Evolutionary conservation across 1,140 invertebrate species (phyloP).

Genomic region (Zeugodacus cucurbitae): DNA sequence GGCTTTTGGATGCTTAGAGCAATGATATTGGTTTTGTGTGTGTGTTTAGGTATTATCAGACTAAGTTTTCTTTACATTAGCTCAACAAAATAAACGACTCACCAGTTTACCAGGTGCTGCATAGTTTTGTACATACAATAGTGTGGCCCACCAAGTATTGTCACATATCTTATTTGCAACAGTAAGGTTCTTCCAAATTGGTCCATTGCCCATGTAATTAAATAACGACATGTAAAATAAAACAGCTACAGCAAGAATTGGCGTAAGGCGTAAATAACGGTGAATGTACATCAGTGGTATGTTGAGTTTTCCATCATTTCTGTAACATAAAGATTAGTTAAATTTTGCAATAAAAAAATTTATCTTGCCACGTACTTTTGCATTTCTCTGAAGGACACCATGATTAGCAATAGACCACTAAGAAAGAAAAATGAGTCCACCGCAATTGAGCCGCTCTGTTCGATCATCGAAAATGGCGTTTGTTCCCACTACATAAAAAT

Average conservation of each 20-base stretch:
- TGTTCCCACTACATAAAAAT: constrained; percentile 57
- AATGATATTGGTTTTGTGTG: too few species aligned
- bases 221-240: constrained; percentile 57
- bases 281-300: constrained; percentile 61
- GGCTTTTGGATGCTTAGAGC: background rate
- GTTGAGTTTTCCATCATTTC: constrained; percentile 50
- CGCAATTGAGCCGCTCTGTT: constrained; percentile 70
- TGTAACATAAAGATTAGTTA: background rate
- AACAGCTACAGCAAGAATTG: constrained; percentile 55
- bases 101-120: constrained; percentile 59
- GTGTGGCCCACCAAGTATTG: constrained; percentile 60
- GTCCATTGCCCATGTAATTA: constrained; percentile 53
- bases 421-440: constrained; percentile 79
- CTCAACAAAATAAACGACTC: background rate
- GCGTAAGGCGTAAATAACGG: constrained; percentile 59
- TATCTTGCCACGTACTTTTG: constrained; percentile 64
- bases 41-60: too few species aligned
- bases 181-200: constrained; percentile 56
- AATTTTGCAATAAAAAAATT: background rate
- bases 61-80: background rate
- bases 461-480: constrained; percentile 71
- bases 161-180: constrained; percentile 48
- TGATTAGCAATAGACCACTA: constrained; percentile 75
- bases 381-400: constrained; percentile 73
- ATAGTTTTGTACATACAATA: constrained; percentile 62